A percentile compares a stretch with the other conserved stretches of the same genome.
phyloP scores from a whole-genome alignment of 2,113 vertebrate species.

The Saguinus imperator region DNA sequence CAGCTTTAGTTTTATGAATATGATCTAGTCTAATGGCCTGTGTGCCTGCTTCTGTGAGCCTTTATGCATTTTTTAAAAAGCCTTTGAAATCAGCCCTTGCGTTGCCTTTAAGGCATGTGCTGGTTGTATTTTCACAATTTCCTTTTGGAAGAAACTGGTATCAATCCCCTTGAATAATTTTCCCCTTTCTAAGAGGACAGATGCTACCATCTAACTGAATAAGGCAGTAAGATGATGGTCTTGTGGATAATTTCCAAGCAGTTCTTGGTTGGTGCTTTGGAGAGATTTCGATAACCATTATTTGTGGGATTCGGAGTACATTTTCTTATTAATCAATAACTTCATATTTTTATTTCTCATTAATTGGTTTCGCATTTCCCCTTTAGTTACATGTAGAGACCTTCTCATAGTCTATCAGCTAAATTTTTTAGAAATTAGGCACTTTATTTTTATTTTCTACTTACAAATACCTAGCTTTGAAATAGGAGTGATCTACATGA shows the following conservation, averaged over 20 bases:
- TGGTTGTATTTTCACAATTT: neutral
- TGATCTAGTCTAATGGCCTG: constrained; percentile 17
- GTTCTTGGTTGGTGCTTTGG: neutral
- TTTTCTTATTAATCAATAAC: neutral
- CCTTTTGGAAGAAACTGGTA: neutral
- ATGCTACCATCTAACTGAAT: neutral
- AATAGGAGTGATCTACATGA: neutral
- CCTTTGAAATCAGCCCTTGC: neutral
- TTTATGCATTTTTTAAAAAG: constrained; percentile 25
- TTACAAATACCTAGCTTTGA: neutral
- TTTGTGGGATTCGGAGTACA: neutral
- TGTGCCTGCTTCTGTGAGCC: neutral
- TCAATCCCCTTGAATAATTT: constrained; percentile 6
- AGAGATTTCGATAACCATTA: constrained; percentile 32
- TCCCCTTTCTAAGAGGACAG: constrained; percentile 13
- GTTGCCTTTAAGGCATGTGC: neutral
- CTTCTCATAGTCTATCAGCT: neutral
- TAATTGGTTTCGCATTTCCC: neutral
- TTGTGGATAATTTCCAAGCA: constrained; percentile 6
- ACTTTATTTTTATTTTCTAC: neutral
- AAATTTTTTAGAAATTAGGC: neutral
- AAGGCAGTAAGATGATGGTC: neutral
- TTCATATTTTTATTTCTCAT: constrained; percentile 43
- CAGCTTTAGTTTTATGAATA: constrained; percentile 43
- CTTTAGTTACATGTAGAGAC: neutral